phyloP scores from a whole-genome alignment of 2,113 vertebrate genomes.

The Todiramphus chloris region DNA sequence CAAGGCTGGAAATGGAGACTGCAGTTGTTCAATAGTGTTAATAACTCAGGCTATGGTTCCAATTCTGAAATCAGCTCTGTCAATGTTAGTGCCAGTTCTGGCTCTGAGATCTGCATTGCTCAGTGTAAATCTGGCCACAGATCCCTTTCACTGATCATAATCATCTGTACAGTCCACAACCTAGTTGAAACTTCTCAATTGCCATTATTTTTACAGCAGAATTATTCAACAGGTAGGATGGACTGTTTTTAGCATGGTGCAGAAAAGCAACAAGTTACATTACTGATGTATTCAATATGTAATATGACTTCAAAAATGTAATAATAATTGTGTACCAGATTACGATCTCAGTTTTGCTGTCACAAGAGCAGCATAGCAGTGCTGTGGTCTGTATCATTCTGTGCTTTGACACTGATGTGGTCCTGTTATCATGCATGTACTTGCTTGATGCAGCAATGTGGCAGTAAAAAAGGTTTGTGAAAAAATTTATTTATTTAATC shows the following conservation, averaged over 20 bases:
- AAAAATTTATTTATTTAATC: background rate
- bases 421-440: background rate
- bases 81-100: background rate
- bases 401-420: background rate
- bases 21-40: background rate
- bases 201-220: background rate
- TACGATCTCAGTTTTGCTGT: background rate
- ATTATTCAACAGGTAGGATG: background rate
- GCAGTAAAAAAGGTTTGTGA: background rate
- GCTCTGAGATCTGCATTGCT: background rate
- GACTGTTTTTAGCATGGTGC: background rate
- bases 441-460: background rate
- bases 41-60: background rate
- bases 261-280: background rate
- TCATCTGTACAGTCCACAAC: background rate
- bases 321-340: background rate
- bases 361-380: background rate
- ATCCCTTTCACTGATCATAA: background rate
- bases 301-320: accelerated
- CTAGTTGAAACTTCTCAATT: background rate
- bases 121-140: background rate
- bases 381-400: background rate
- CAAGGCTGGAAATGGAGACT: background rate
- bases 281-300: background rate
- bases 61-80: background rate